These are phyloP conservation scores for Andrena bucephala DNA, from an alignment of 2,888 invertebrate species.

Conservation along the genomic window DNA sequence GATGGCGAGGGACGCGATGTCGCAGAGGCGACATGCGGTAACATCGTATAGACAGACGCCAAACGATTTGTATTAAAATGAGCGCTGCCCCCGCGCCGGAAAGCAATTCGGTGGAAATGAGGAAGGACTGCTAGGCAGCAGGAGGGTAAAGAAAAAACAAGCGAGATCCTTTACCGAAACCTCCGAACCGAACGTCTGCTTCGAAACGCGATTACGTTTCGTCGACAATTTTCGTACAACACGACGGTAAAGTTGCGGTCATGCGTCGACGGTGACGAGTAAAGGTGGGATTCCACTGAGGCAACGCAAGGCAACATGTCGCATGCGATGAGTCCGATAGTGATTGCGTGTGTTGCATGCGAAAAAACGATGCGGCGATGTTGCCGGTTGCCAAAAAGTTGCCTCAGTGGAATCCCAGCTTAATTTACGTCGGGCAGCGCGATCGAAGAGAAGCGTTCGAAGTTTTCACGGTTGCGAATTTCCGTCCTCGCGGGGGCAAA, in stretches of 20 bases:
- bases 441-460: not conserved
- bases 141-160: not conserved
- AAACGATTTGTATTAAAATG: slow-evolving; percentile 84
- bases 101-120: slow-evolving; percentile 47
- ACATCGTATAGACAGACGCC: slow-evolving; percentile 71
- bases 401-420: too few species aligned
- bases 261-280: too few species aligned
- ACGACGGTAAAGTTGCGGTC: too few species aligned
- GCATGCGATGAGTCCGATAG: too few species aligned
- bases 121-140: not conserved
- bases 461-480: not conserved
- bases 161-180: not conserved
- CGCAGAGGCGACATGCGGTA: slow-evolving; percentile 78
- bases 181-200: not conserved
- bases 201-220: too few species aligned
- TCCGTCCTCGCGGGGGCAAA: not conserved
- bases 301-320: too few species aligned
- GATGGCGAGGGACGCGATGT: slow-evolving; percentile 74
- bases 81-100: slow-evolving; percentile 60
- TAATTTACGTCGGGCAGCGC: too few species aligned
- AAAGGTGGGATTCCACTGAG: too few species aligned
- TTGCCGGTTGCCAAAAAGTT: too few species aligned
- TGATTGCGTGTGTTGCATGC: too few species aligned
- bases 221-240: too few species aligned
- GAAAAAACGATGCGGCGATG: too few species aligned